These are phyloP conservation scores for Mus minutoides DNA, from an alignment of 2,797 vertebrate genomes.

Conservation along the genomic window DNA sequence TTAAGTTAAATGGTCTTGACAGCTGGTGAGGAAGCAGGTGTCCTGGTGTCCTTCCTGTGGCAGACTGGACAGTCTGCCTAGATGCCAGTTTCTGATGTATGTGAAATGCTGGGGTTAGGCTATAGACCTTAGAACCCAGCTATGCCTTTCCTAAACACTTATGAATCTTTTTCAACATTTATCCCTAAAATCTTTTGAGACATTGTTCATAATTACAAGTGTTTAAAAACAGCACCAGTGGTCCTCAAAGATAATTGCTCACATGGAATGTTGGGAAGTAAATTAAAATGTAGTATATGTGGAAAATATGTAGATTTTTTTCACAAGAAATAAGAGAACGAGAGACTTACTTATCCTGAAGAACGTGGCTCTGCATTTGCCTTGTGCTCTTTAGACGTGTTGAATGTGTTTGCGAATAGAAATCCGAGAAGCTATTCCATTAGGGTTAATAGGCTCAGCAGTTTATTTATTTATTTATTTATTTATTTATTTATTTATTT, in stretches of 20 bases:
- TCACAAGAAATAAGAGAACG: not conserved
- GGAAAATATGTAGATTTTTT: not conserved
- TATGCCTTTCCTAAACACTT: not conserved
- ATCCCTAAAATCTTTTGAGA: not conserved
- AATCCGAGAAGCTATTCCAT: not conserved
- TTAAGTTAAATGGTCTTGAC: not conserved
- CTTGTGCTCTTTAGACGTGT: not conserved
- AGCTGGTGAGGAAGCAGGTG: not conserved
- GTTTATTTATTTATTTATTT: not conserved
- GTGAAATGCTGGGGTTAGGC: not conserved
- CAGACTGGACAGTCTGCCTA: not conserved
- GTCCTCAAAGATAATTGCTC: not conserved
- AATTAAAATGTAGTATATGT: not conserved
- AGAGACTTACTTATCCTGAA: not conserved
- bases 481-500: not conserved
- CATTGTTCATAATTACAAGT: not conserved
- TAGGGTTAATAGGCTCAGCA: not conserved
- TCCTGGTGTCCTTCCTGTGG: fast-evolving
- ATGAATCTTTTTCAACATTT: not conserved
- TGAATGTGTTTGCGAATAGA: not conserved
- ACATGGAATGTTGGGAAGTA: not conserved
- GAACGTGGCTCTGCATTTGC: not conserved
- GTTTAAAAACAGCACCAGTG: not conserved
- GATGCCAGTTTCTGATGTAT: not conserved
- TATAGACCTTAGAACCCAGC: not conserved